Evolutionary conservation across 2,888 invertebrate genomes (phyloP), one percentile per base, ranked within the genome.

Genomic region (Eucera pruinosa): DNA sequence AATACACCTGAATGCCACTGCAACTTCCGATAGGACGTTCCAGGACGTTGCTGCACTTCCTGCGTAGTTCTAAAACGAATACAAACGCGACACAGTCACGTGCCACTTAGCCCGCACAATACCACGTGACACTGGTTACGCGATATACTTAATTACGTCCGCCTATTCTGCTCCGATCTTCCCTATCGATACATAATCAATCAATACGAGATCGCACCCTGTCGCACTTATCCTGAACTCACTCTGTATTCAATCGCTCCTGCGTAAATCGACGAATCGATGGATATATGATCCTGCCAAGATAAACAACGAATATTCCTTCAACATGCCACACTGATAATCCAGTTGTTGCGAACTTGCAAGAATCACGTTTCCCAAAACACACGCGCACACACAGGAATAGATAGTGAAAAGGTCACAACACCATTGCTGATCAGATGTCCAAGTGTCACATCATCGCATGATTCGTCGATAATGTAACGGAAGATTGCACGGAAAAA

Each of bases 71-170:
- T 20, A 2, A 25, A 62, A 52, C 52, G 41, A 47, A 47, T 66
- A 39, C 18, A 47, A 18, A 64, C 41, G 36, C 48, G 48, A 60
- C 58, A 54, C 33, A 61, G 55, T 27, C 80, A 78, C 76, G 82
- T 71, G 81, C 39, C 78, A 79, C 75, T 82, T 81, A 39, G 39
- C 43, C 45, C 52, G 52, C 52, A 52, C 64, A n/a, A n/a, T n/a
- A 18, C 64, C 73, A 78, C 76, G 75, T 76, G 81, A 68, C 71
- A 70, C 57, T 27, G 39, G 0, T 13, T 11, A 43, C 23, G 30
- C 25, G 66, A 48, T 65, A 54, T 45, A 15, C 18, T 43, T 27
- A 50, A 43, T 45, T 25, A 54, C 25, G 36, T 30, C 39, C 5
- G 30, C 25, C 23, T 18, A 20, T 15, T 45, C 20, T 5, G 15